Conservation (phyloP, 1,140 invertebrate species). For the Halesus radiatus region DNA sequence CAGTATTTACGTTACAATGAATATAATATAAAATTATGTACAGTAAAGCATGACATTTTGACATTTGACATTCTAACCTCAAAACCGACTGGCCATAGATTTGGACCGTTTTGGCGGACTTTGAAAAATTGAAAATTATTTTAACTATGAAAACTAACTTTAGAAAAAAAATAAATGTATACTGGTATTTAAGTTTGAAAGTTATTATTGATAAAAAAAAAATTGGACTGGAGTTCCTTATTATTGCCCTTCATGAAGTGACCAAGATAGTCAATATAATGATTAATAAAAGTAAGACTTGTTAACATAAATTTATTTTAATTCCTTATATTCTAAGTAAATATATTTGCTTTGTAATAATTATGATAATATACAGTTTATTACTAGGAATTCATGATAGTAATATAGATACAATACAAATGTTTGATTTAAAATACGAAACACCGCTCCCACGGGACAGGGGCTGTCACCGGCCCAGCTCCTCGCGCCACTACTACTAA, state of each 20-base stretch:
- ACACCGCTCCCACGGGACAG: background rate
- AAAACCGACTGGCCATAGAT: too few species aligned
- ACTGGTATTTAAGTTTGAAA: too few species aligned
- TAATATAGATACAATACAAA: slow-evolving; percentile 27
- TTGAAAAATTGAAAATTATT: too few species aligned
- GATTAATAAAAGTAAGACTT: background rate
- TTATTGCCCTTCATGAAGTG: background rate
- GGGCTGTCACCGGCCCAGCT: background rate
- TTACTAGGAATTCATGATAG: slow-evolving; percentile 3
- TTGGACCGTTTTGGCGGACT: too few species aligned
- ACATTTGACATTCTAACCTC: too few species aligned
- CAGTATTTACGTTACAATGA: too few species aligned
- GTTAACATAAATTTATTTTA: slow-evolving; percentile 46
- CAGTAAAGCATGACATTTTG: too few species aligned
- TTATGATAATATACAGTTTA: slow-evolving; percentile 39
- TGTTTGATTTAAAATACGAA: background rate
- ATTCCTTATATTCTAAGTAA: slow-evolving; percentile 21
- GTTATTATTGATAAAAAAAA: too few species aligned
- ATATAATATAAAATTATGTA: too few species aligned
- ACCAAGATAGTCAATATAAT: background rate
- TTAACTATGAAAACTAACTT: too few species aligned
- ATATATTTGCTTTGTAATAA: slow-evolving; percentile 30
- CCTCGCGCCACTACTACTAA: slow-evolving; percentile 32
- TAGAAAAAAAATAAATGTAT: too few species aligned
- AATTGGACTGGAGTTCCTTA: too few species aligned